phyloP scores from a whole-genome alignment of 2,888 invertebrate genomes.

The Rhyacophila evoluta region DNA sequence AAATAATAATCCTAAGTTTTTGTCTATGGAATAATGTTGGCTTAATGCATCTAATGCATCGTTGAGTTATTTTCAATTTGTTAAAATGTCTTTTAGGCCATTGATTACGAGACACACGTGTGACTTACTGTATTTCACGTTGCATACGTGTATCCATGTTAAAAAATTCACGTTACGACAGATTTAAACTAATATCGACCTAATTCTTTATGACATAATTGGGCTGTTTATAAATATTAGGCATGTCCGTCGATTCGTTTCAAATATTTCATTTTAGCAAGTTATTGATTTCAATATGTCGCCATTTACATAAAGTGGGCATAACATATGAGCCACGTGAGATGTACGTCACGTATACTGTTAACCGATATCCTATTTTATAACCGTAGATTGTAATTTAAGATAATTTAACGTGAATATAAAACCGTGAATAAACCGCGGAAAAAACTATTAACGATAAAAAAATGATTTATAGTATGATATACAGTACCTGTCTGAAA shows the following conservation, averaged over 20 bases:
- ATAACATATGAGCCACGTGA: not conserved
- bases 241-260: not conserved
- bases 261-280: constrained; percentile 18
- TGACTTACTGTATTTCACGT: not conserved
- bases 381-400: not conserved
- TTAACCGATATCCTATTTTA: not conserved
- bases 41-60: too few relatives aligned
- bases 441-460: not conserved
- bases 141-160: not conserved
- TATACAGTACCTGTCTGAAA: not conserved
- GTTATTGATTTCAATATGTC: constrained; percentile 13
- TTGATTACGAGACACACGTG: not conserved
- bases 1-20: too few relatives aligned
- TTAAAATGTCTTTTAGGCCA: not conserved
- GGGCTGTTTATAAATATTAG: constrained; percentile 1
- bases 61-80: too few relatives aligned
- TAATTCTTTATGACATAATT: constrained; percentile 19
- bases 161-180: not conserved
- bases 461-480: not conserved
- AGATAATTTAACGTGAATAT: not conserved
- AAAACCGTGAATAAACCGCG: not conserved
- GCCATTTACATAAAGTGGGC: not conserved
- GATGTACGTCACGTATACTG: not conserved
- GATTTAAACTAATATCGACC: not conserved
- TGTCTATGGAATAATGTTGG: too few relatives aligned